Base-by-base conservation (phyloP, 2,797 vertebrate genomes). In the Choloepus didactylus region DNA sequence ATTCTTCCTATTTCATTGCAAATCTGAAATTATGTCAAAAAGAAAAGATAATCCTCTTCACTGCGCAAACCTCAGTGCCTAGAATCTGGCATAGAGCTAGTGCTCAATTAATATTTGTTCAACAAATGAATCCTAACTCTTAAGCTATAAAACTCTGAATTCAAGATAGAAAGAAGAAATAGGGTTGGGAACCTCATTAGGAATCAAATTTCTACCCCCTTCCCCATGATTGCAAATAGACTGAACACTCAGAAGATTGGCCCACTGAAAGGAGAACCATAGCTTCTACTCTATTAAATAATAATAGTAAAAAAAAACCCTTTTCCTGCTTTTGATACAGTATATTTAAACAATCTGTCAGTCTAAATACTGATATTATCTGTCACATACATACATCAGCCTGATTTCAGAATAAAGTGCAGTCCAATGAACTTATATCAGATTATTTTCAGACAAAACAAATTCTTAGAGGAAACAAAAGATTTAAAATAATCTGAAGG, bases 401-500 rank as follows among this genome's bases (percentile, higher is more conserved):
- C 29, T 31, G 9, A 95, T 29, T 31, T 51, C 67, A 82, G 69
- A 91, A 5, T 76, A 75, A 59, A 91, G 46, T 67, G 9, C 82
- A 38, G 69, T 69, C 51, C 62, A 54, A 91, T 38, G 86, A 21
- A 94, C 66, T 69, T 76, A 51, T 21, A 51, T 25, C 67, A 67
- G 59, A 35, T 35, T 56, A 46, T 49, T 82, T 87, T 76, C 41
- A 91, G 25, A 67, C 11, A 54, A 0, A 59, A 59, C 67, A 10
- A 94, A 91, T 12, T 46, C 38, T 67, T 51, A 29, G 27, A 94
- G 56, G 7, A 94, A 60, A 81, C 25, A 31, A 81, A 69, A 6
- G 44, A 92, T 87, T 82, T 92, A 69, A 88, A 82, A 82, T 75
- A 91, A 87, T 72, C 14, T 80, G 23, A 91, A 19, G 31, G 25